These are phyloP conservation scores for Nerophis lumbriciformis DNA, from an alignment of 2,113 vertebrate species.

Conservation along the genomic window DNA sequence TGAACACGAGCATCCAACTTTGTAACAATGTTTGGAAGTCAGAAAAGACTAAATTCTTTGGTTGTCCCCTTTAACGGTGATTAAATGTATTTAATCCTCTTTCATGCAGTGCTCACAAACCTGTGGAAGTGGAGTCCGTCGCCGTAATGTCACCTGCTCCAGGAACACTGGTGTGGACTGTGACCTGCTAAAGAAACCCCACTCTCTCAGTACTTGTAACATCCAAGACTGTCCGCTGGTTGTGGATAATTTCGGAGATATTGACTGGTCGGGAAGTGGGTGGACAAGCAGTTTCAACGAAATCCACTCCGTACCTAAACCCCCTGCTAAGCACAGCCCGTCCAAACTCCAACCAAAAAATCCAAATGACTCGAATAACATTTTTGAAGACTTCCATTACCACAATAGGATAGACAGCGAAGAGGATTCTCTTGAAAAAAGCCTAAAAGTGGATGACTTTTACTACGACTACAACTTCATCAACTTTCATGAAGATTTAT, in stretches of 20 bases:
- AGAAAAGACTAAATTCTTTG: no score
- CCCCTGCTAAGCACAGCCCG: conserved; percentile 16
- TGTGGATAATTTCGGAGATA: conserved; percentile 31
- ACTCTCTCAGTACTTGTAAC: conserved; percentile 47
- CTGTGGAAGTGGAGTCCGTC: conserved; percentile 75
- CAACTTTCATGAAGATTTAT: conserved; percentile 90
- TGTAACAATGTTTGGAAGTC: no score
- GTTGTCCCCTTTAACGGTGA: no score
- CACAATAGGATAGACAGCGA: conserved; percentile 60
- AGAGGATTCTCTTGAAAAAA: conserved; percentile 36
- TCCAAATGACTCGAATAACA: conserved; percentile 51
- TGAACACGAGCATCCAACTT: no score
- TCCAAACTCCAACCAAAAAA: conserved; percentile 57
- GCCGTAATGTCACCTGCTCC: conserved; percentile 75
- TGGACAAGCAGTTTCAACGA: conserved; percentile 81
- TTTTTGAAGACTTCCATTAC: conserved; percentile 51
- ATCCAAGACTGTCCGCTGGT: conserved; percentile 59
- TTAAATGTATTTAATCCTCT: neutral
- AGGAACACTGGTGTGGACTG: conserved; percentile 68
- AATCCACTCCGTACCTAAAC: conserved; percentile 70
- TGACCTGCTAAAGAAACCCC: conserved; percentile 69
- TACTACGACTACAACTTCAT: conserved; percentile 99
- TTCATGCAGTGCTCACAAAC: conserved; percentile 79
- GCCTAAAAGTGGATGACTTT: conserved; percentile 85
- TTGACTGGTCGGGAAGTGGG: conserved; percentile 86